These are phyloP conservation scores for Tursiops truncatus DNA, from an alignment of 2,113 vertebrate genomes.

Conservation along the genomic window DNA sequence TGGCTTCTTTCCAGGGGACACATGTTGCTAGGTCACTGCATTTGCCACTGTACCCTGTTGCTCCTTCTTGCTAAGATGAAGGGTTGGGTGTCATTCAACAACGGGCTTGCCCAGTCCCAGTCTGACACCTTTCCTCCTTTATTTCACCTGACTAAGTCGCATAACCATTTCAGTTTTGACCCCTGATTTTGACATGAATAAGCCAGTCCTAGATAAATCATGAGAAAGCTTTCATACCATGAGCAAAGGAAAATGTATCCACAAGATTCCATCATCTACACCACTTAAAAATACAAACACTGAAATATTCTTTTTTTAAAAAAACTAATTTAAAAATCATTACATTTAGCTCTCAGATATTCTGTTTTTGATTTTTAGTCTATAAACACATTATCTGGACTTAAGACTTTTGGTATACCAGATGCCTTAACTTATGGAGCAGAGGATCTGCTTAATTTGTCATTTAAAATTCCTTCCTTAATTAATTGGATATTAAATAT, in stretches of 20 bases:
- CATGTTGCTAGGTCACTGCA: accelerated
- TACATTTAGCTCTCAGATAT: background rate
- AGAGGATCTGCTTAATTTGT: background rate
- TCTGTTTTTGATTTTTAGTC: background rate
- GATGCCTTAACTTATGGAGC: background rate
- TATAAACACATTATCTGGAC: background rate
- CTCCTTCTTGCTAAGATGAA: background rate
- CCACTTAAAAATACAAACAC: slow-evolving; percentile 18
- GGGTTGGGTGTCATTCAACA: accelerated
- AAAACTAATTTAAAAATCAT: background rate
- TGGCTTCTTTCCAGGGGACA: background rate
- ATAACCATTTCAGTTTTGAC: background rate
- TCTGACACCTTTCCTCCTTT: background rate
- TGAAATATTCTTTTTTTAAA: background rate
- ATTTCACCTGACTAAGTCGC: background rate
- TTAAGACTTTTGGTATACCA: background rate
- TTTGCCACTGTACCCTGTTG: background rate
- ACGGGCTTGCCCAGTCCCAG: background rate
- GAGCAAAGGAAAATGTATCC: background rate
- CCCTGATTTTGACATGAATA: background rate
- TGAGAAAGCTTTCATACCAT: background rate
- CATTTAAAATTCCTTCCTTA: background rate
- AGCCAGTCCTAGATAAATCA: background rate
- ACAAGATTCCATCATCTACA: background rate
- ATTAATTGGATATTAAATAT: background rate